These are phyloP conservation scores for Drosophila mulleri DNA, from an alignment of 2,888 invertebrate species.

Conservation along the genomic window DNA sequence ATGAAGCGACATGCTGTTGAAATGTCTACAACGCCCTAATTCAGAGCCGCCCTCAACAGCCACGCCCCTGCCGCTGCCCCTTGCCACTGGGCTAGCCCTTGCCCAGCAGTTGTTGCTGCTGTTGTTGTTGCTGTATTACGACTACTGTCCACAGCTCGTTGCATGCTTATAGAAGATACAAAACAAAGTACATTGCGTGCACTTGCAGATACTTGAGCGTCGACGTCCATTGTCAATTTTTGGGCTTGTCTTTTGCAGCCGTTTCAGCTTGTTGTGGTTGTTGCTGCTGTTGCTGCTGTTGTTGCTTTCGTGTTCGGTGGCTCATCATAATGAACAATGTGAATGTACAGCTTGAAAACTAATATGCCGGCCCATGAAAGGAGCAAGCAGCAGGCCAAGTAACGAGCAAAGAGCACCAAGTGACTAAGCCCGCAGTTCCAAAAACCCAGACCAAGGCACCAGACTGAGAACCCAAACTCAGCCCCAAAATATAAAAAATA, in stretches of 20 bases:
- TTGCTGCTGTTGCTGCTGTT: conserved; percentile 9
- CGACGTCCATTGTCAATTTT: conserved; percentile 65
- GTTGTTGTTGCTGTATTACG: conserved; percentile 8
- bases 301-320: conserved; percentile 59
- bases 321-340: conserved; percentile 72
- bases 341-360: conserved; percentile 67
- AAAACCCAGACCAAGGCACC: conserved; percentile 44
- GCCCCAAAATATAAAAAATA: conserved; percentile 17
- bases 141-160: conserved; percentile 30
- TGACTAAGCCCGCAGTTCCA: conserved; percentile 72
- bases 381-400: conserved; percentile 49
- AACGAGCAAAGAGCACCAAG: conserved; percentile 54
- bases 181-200: conserved; percentile 64
- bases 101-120: neutral
- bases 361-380: conserved; percentile 70
- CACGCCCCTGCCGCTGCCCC: neutral
- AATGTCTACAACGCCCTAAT: conserved; percentile 72
- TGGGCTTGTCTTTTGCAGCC: conserved; percentile 51
- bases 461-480: conserved; percentile 22
- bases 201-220: conserved; percentile 77
- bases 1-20: conserved; percentile 81
- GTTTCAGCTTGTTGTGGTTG: conserved; percentile 9
- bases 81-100: conserved; percentile 38
- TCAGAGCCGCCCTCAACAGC: conserved; percentile 29
- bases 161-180: conserved; percentile 56